Evolutionary conservation across 2,797 vertebrate genomes (phyloP).

Genomic region (Pterois miles): DNA sequence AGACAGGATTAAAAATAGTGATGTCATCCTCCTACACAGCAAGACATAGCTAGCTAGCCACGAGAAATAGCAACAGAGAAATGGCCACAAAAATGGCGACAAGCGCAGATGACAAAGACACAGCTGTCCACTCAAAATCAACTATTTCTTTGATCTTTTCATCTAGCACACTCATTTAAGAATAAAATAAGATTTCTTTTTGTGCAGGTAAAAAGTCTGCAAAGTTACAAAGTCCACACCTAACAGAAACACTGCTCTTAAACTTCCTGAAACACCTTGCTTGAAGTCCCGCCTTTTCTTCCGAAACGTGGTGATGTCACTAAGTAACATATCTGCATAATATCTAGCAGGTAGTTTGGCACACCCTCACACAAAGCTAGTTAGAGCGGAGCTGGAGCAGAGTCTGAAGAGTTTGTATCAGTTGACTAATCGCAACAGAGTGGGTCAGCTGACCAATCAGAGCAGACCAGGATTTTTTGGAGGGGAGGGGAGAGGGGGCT

Average conservation of each 20-base stretch:
- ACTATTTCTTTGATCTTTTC: too few relatives aligned
- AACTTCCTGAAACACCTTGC: too few relatives aligned
- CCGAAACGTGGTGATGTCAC: background rate
- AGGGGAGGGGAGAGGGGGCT: background rate
- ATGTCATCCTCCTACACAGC: background rate
- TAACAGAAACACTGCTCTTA: too few relatives aligned
- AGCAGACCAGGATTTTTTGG: background rate
- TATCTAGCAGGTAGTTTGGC: background rate
- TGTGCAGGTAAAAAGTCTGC: too few relatives aligned
- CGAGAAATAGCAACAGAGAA: background rate
- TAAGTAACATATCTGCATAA: background rate
- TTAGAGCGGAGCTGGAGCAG: background rate
- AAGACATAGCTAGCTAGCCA: background rate
- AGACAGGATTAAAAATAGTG: background rate
- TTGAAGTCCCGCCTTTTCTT: too few relatives aligned
- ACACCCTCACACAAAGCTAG: accelerated
- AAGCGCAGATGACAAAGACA: background rate
- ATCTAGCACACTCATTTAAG: too few relatives aligned
- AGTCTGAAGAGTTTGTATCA: background rate
- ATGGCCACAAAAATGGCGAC: background rate
- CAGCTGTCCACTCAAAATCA: too few relatives aligned
- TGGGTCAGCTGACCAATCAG: background rate
- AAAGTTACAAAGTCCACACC: too few relatives aligned
- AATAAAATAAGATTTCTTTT: too few relatives aligned
- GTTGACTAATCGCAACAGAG: too few relatives aligned